These are phyloP conservation scores for Musca vetustissima DNA, from an alignment of 1,140 invertebrate species.

Conservation along the genomic window DNA sequence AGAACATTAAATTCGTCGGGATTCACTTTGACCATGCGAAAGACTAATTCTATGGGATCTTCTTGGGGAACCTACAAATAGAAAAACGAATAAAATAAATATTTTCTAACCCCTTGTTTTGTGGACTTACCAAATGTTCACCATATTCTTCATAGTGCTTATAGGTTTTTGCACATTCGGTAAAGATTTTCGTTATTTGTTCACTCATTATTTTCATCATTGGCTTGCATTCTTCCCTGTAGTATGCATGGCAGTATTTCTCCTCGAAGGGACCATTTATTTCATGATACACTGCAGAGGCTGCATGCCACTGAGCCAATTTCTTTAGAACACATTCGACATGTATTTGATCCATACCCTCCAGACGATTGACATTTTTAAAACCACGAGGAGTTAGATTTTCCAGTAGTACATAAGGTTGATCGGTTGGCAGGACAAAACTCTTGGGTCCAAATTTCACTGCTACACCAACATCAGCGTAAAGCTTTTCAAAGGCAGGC, in stretches of 20 bases:
- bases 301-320: constrained; percentile 61
- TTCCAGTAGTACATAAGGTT: constrained; percentile 52
- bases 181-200: not conserved
- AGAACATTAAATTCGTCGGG: constrained; percentile 61
- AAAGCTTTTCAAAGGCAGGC: constrained; percentile 39
- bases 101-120: constrained; percentile 6
- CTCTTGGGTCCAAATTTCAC: constrained; percentile 36
- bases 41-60: not conserved
- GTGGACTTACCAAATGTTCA: constrained; percentile 9
- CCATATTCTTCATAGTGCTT: constrained; percentile 6
- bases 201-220: not conserved
- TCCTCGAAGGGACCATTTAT: constrained; percentile 30
- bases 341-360: constrained; percentile 57
- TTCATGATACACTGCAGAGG: constrained; percentile 34
- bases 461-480: constrained; percentile 36
- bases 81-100: constrained; percentile 25
- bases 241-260: not conserved
- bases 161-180: not conserved
- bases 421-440: constrained; percentile 28
- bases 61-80: too few relatives aligned
- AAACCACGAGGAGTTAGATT: constrained; percentile 58
- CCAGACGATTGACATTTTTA: constrained; percentile 58
- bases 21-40: constrained; percentile 30
- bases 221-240: not conserved
- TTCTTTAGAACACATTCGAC: constrained; percentile 56